A percentile compares a stretch with the other conserved stretches of the same genome.
Evolutionary conservation across 2,888 invertebrate species (phyloP).

Genomic region (Patella depressa): DNA sequence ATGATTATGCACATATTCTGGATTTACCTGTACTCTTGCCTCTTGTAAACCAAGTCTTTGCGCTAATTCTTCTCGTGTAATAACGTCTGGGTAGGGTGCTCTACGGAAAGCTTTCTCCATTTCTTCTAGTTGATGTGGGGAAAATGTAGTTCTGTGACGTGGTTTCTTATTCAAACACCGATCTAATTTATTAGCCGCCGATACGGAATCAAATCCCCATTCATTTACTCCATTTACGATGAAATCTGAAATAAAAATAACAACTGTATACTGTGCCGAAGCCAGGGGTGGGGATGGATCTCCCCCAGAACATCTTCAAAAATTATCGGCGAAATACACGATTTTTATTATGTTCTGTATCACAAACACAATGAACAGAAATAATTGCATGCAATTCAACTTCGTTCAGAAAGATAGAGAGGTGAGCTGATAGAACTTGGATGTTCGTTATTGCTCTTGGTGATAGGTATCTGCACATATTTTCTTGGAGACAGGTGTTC

Average conservation of each 20-base stretch:
- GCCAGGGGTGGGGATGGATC: too few species aligned
- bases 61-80: conserved; percentile 93
- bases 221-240: neutral
- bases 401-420: too few species aligned
- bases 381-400: too few species aligned
- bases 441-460: too few species aligned
- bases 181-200: neutral
- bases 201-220: neutral
- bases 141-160: conserved; percentile 88
- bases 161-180: neutral
- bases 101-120: conserved; percentile 93
- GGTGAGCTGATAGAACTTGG: too few species aligned
- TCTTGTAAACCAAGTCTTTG: conserved; percentile 91
- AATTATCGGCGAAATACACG: too few species aligned
- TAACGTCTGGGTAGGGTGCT: conserved; percentile 96
- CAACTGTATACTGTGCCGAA: too few species aligned
- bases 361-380: too few species aligned
- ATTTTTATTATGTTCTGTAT: too few species aligned
- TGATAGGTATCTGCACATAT: too few species aligned
- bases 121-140: conserved; percentile 93
- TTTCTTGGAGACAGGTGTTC: too few species aligned
- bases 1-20: neutral
- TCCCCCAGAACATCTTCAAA: too few species aligned
- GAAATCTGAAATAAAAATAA: neutral
- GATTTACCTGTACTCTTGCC: conserved; percentile 72